Base-by-base conservation (phyloP, 1,140 invertebrate species). In the Papilio polyxenes region DNA sequence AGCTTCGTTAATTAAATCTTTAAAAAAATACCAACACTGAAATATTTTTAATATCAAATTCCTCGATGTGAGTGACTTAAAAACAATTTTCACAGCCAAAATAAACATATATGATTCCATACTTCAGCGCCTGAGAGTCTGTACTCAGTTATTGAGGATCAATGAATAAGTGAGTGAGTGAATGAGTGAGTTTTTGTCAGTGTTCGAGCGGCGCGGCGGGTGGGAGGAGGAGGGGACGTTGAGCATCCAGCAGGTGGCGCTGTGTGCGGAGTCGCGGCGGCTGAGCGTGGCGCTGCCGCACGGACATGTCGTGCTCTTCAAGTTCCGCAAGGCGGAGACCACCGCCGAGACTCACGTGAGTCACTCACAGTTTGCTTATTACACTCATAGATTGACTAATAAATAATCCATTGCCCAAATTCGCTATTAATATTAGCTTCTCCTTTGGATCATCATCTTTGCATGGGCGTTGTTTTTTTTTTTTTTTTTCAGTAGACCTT, bases 271-370 rank as follows among this genome's bases (percentile, higher is more conserved):
- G 94, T 99, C 98, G 86, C 96, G 95, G 75, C 96, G 98, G 84
- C 95, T 99, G 81, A 97, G 97, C 85, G 96, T 99, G 23, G 98
- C 98, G 81, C 98, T 98, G 13, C 97, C 98, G 51, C 97, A 97
- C 86, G 97, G 97, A 83, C 98, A 99, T 95, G 97, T 99, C 86
- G 97, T 99, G 85, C 95, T 99, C 40, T 99, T 99, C 95, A 98
- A 98, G 92, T 99, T 99, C 95, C 97, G 97, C 82, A 99, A 99
- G 95, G 96, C 96, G 81, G 99, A 99, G 92, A 96, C 96, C 84
- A 96, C 96, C 85, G 96, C 97, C 23, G 98, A 99, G 95, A 97
- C 98, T 74, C 95, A 97, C 88, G 98, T 98, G 92, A 96, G 96
- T 95, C 82, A 82, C n/a, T 20, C 44, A 8, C 62, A 13, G 3